Base-by-base conservation (phyloP, 1,140 invertebrate species). In the Drosophila ogumai region DNA sequence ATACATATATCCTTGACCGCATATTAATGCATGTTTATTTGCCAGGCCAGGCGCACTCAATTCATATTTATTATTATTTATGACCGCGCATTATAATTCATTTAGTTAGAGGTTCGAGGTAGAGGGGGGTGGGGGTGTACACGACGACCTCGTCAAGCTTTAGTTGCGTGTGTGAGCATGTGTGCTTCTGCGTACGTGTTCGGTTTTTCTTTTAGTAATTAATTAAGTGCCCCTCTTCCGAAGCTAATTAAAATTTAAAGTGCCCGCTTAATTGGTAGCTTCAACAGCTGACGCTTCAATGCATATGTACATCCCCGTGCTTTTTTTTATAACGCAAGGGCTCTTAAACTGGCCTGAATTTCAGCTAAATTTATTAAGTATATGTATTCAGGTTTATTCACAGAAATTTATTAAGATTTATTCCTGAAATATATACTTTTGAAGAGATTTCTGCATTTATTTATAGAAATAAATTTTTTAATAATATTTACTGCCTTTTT, bases 201-300 rank as follows among this genome's bases (percentile, higher is more conserved):
- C 59, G 52, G 52, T 73, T 54, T 69, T 77, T 64, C 75, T 64
- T 82, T 80, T 64, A 67, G 72, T 50, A 77, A 87, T 87, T 87
- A 87, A 87, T 87, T 87, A 84, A 82, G 82, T 79, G 72, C 19
- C 47, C 64, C 76, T 79, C 84, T 81, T 79, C 59, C 66, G 63
- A 50, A 72, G 73, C 84, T 87, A 87, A 87, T 87, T 87, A 87
- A 87, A 88, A 87, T 87, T 87, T 72, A 88, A 87, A 87, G 84
- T 88, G 71, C 71, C 57, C 47, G 76, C 82, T 68, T 86, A 86
- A 86, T 86, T 86, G 82, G 82, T 22, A 69, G 34, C 75, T 82
- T 67, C 82, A 86, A 79, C 82, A 86, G 82, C 82, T 79, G 82
- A 22, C 60, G 59, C 43, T 44, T 13, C 41, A 50, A 41, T 58